phyloP scores from a whole-genome alignment of 2,888 invertebrate species.

The Rotaria macrura region DNA sequence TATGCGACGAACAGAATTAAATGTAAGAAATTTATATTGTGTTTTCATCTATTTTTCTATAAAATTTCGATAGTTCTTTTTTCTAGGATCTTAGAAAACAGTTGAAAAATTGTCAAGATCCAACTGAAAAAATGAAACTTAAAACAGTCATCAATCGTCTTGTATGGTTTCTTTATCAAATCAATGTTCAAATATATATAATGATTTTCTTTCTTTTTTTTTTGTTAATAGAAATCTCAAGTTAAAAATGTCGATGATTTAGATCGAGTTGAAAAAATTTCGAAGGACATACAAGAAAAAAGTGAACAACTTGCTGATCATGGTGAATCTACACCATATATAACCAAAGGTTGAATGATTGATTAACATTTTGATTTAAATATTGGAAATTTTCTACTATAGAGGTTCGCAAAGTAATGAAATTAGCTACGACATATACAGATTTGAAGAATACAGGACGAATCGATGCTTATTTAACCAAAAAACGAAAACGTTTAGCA shows the following conservation, averaged over 20 bases:
- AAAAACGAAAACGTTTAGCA: constrained; percentile 19
- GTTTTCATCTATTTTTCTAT: not conserved
- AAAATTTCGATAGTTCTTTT: not conserved
- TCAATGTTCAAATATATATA: too few relatives aligned
- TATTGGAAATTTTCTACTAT: not conserved
- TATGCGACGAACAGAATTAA: not conserved
- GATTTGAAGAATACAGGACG: constrained; percentile 4
- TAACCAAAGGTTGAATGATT: not conserved
- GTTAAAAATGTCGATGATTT: constrained; percentile 8
- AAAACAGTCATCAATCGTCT: not conserved
- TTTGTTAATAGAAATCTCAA: not conserved
- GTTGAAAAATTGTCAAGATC: not conserved
- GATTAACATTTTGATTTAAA: not conserved
- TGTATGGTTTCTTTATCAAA: not conserved
- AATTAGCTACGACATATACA: not conserved
- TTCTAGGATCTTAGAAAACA: not conserved
- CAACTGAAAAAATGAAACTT: constrained; percentile 2
- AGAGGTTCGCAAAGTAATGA: not conserved
- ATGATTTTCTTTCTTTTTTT: not conserved
- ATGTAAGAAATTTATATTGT: not conserved
- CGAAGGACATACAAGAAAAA: not conserved
- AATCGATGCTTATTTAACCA: constrained; percentile 7
- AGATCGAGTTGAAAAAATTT: not conserved
- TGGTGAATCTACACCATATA: constrained; percentile 11
- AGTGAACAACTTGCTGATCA: not conserved